These are phyloP conservation scores for Cataglyphis altisquamis DNA, from an alignment of 2,888 invertebrate species.

Conservation along the genomic window DNA sequence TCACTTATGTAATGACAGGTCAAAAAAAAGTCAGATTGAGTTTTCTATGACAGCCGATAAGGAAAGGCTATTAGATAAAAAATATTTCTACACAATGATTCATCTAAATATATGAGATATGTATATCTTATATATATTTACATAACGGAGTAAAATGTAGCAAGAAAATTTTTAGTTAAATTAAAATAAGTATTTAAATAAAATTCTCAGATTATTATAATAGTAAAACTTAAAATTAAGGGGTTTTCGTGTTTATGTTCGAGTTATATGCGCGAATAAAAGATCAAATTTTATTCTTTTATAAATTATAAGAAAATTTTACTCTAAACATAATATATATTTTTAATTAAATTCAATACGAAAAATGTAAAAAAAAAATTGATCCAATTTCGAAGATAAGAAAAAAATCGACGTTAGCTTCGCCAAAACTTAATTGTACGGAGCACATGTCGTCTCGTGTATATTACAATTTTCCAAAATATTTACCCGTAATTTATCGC, in stretches of 20 bases:
- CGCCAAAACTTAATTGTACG: neutral
- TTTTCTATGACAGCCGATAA: neutral
- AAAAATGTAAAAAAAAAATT: neutral
- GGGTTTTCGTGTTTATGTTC: neutral
- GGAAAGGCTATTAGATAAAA: neutral
- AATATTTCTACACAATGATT: neutral
- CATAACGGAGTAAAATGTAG: neutral
- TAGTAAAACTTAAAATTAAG: neutral
- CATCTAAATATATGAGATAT: neutral
- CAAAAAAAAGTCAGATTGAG: neutral
- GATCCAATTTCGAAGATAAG: neutral
- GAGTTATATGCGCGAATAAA: conserved; percentile 10
- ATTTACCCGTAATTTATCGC: conserved; percentile 24
- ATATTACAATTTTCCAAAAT: neutral
- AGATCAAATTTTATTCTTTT: conserved; percentile 5
- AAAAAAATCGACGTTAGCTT: conserved; percentile 5
- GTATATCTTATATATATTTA: conserved; percentile 1
- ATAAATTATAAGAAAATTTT: conserved; percentile 6
- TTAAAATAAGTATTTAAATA: neutral
- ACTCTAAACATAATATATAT: neutral
- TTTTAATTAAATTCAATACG: neutral
- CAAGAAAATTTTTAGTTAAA: neutral
- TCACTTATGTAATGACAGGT: neutral
- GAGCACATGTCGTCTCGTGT: neutral
- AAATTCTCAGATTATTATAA: neutral